phyloP scores from a whole-genome alignment of 2,888 invertebrate species.

The Amiota communis region DNA sequence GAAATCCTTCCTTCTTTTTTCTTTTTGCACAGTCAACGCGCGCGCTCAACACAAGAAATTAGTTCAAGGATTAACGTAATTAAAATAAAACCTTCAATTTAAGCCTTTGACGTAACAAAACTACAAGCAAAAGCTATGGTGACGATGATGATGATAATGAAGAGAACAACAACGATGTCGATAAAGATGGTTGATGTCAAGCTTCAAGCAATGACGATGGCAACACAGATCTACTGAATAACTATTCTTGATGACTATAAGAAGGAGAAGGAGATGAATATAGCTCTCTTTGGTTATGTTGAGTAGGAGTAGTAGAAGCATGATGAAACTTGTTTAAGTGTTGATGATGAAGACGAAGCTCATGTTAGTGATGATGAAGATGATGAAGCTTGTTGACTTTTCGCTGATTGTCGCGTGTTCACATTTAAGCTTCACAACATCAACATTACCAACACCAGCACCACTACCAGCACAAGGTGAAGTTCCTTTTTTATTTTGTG shows the following conservation, averaged over 20 bases:
- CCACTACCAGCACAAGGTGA: background rate
- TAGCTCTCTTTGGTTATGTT: background rate
- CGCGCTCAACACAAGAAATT: slow-evolving; percentile 50
- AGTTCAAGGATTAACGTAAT: slow-evolving; percentile 66
- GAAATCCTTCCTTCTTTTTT: slow-evolving; percentile 34
- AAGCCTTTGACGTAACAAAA: background rate
- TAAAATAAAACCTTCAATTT: slow-evolving; percentile 52
- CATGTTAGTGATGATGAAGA: slow-evolving; percentile 32
- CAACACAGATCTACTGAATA: too few relatives aligned
- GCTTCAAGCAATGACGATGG: background rate
- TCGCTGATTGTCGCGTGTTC: slow-evolving; percentile 9
- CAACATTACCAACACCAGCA: too few relatives aligned
- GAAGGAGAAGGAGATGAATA: background rate
- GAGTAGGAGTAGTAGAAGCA: background rate
- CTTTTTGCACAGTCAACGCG: slow-evolving; percentile 44
- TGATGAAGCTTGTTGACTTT: slow-evolving; percentile 4
- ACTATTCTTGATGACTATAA: background rate
- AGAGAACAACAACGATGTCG: background rate
- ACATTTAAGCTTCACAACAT: background rate
- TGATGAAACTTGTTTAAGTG: slow-evolving; percentile 35
- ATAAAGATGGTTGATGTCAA: background rate
- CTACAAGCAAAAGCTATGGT: background rate
- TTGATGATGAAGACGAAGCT: slow-evolving; percentile 40
- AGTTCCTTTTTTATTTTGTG: slow-evolving; percentile 40
- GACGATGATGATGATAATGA: background rate